Evolutionary conservation across 2,888 invertebrate species (phyloP).

Genomic region (Mimachlamys varia): DNA sequence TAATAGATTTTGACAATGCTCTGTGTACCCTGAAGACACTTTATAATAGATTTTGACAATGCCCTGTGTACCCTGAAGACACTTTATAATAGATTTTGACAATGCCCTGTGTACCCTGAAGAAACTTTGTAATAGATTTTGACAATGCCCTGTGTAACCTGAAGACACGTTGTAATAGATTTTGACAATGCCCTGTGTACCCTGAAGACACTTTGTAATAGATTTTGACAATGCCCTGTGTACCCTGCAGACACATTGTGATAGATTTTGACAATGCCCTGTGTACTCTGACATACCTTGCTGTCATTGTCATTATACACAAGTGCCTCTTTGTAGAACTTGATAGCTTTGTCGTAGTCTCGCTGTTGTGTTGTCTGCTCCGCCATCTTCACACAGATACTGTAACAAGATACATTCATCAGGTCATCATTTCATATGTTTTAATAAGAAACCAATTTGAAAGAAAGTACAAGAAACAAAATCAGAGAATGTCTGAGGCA

Average conservation of each 20-base stretch:
- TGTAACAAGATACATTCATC: slow-evolving; percentile 57
- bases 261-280: too few relatives aligned
- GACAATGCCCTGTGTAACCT: too few relatives aligned
- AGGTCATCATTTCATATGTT: not conserved
- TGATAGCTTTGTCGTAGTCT: slow-evolving; percentile 89
- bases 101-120: not conserved
- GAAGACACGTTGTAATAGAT: too few relatives aligned
- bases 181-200: too few relatives aligned
- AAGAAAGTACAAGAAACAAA: too few relatives aligned
- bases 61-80: not conserved
- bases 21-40: not conserved
- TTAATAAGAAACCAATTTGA: not conserved
- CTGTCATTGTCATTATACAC: slow-evolving; percentile 90
- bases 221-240: too few relatives aligned
- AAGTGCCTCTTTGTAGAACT: slow-evolving; percentile 93
- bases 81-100: too few relatives aligned
- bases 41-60: too few relatives aligned
- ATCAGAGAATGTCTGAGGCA: not conserved
- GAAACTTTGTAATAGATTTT: too few relatives aligned
- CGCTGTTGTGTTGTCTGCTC: slow-evolving; percentile 86
- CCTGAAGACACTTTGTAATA: too few relatives aligned
- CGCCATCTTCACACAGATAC: slow-evolving; percentile 89
- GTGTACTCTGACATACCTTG: slow-evolving; percentile 78
- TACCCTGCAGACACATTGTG: too few relatives aligned
- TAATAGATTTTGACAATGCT: too few relatives aligned